These are phyloP conservation scores for Hydractinia symbiolongicarpus DNA, from an alignment of 30 jellyfish, hydroid and myxozoan species.

Conservation along the genomic window DNA sequence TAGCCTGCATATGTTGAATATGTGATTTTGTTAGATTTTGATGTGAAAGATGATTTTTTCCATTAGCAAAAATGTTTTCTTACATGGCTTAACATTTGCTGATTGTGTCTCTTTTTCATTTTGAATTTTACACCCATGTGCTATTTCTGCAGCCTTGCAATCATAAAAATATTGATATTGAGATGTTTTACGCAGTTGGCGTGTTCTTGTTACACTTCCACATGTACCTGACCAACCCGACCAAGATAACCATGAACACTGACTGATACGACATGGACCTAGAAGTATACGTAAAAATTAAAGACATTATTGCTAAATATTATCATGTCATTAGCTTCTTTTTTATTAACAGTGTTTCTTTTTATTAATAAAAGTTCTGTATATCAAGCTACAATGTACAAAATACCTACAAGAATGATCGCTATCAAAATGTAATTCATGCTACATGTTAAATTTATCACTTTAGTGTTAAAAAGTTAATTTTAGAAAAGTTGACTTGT, in stretches of 20 bases:
- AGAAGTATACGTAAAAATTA: not conserved
- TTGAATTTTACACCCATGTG: not conserved
- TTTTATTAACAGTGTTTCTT: no score
- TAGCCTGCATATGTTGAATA: no score
- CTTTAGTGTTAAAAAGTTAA: no score
- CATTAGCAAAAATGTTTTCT: not conserved
- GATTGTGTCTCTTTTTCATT: conserved; percentile 4
- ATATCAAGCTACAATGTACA: no score
- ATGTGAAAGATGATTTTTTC: no score
- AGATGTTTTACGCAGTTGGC: conserved; percentile 14
- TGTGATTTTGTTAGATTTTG: no score
- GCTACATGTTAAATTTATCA: no score
- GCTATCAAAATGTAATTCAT: no score
- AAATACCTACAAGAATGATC: no score
- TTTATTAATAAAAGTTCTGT: no score
- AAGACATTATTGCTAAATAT: not conserved
- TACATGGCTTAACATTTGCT: not conserved
- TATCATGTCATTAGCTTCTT: not conserved
- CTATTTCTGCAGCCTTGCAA: not conserved
- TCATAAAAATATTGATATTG: not conserved
- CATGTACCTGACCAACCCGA: conserved; percentile 67
- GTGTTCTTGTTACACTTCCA: conserved; percentile 36
- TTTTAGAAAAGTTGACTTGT: no score
- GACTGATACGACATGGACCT: conserved; percentile 19
- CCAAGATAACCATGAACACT: conserved; percentile 51